Base-by-base conservation (phyloP, 2,797 vertebrate species). In the Danio choprae region DNA sequence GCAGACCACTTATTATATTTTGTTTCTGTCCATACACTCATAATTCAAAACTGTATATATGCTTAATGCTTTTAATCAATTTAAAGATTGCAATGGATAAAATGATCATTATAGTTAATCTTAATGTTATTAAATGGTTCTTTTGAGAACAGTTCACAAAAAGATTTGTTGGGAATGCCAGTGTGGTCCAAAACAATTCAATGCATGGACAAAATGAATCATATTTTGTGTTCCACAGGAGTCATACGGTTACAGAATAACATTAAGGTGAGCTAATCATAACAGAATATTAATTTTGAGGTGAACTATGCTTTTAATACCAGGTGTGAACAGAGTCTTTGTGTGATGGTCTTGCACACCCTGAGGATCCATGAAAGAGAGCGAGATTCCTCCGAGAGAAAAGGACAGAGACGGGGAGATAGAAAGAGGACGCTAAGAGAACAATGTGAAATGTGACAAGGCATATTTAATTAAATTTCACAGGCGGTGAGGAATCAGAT, bases 401-500 rank as follows among this genome's bases (percentile, higher is more conserved):
- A 48, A n/a, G 63, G 53, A 83, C 29, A 51, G 46, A 77, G 70
- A 77, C 9, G n/a, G 20, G 46, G 8, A 73, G 51, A 59, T 15
- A 72, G 48, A 78, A 56, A 73, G 46, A 73, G 80, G 46, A 41
- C 6, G 6, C 46, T 79, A 51, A 73, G 68, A 71, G 77, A 64
- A 80, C 77, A 73, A 64, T 83, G 87, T 70, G 81, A 81, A 85
- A 85, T 86, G 80, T 84, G 86, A 79, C 79, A 59, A 88, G 82
- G 81, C 63, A 15, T 86, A 84, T 91, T 91, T 90, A 92, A 92
- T 92, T 91, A 91, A 89, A 91, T 92, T 91, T 92, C 89, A 90
- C 88, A 91, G 80, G 20, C 84, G 79, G 79, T 80, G 72, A 85
- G 86, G 90, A 90, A 89, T 92, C 89, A 89, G 85, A 91, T 88